phyloP scores from a whole-genome alignment of 2,113 vertebrate species.

The Chloropsis hardwickii region DNA sequence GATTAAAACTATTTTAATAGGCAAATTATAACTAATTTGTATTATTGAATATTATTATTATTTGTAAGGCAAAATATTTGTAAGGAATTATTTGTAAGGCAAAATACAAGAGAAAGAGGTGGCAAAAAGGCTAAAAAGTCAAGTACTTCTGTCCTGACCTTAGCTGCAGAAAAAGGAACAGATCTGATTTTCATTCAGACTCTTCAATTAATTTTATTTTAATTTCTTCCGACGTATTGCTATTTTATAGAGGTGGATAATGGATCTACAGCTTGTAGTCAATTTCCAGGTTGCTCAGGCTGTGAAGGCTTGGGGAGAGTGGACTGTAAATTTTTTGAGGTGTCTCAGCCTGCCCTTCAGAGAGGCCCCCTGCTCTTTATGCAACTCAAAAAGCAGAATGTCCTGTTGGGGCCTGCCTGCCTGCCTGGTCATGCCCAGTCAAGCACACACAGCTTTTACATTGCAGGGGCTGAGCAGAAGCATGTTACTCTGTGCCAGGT shows the following conservation, averaged over 20 bases:
- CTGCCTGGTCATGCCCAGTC: neutral
- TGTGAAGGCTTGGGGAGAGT: neutral
- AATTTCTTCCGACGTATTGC: neutral
- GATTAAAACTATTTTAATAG: slow-evolving; percentile 21
- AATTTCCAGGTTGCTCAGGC: neutral
- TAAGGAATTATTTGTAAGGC: neutral
- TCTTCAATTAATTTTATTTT: neutral
- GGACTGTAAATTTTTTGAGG: neutral
- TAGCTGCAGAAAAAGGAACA: neutral
- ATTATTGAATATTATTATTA: too few species aligned
- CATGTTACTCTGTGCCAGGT: neutral
- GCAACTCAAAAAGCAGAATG: neutral
- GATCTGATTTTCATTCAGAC: neutral
- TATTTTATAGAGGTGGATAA: neutral
- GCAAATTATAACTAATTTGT: neutral
- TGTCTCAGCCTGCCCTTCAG: neutral
- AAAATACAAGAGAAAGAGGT: neutral
- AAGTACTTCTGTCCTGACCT: neutral
- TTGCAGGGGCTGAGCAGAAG: fast-evolving
- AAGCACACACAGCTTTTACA: neutral
- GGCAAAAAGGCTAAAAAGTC: neutral
- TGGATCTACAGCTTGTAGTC: neutral
- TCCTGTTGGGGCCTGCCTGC: neutral
- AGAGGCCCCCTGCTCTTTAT: neutral
- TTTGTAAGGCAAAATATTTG: neutral